Percentiles rank a stretch among this genome's conserved stretches.
Evolutionary conservation across 2,797 vertebrate species (phyloP).

Genomic region (Loriculus beryllinus): DNA sequence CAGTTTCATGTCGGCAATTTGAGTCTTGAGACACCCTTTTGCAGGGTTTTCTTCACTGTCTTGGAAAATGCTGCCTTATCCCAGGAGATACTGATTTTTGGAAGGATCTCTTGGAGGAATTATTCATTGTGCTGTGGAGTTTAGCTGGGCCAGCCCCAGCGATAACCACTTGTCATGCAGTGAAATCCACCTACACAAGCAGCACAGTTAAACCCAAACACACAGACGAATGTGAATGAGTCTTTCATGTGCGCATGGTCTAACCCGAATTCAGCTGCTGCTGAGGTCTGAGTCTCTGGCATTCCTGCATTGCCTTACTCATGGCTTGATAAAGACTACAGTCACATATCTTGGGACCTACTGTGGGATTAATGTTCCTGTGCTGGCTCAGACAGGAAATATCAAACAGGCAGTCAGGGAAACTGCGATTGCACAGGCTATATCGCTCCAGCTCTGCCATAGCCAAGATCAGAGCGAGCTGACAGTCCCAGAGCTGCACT

Average conservation of each 20-base stretch:
- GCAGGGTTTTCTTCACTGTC: background rate
- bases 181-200: background rate
- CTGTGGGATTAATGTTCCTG: background rate
- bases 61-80: background rate
- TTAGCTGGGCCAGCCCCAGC: background rate
- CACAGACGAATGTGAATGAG: background rate
- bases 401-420: background rate
- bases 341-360: background rate
- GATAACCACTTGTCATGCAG: background rate
- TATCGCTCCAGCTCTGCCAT: background rate
- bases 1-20: background rate
- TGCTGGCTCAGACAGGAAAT: background rate
- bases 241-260: background rate
- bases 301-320: background rate
- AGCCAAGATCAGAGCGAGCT: background rate
- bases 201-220: background rate
- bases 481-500: background rate
- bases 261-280: background rate
- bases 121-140: background rate
- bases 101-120: background rate
- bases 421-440: background rate
- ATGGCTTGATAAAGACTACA: background rate
- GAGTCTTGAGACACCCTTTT: background rate
- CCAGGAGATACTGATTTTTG: background rate
- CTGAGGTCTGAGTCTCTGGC: background rate